Conservation (phyloP, 2,113 vertebrate species). For the Cinclus mexicanus region DNA sequence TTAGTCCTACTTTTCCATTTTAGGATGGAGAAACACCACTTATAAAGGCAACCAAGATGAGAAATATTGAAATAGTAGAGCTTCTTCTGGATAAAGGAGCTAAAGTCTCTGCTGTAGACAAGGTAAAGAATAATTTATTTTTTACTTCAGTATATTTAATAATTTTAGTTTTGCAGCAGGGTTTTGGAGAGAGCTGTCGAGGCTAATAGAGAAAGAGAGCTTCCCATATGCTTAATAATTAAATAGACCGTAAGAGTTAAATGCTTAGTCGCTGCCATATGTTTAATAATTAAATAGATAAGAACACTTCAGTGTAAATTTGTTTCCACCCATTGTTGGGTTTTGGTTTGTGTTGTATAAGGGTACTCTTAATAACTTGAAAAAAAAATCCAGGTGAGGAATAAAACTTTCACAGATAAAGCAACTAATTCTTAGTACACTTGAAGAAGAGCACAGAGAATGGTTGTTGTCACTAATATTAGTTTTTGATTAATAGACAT, state of each 20-base stretch:
- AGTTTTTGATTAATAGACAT: background rate
- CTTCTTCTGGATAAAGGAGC: conserved; percentile 95
- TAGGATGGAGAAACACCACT: conserved; percentile 96
- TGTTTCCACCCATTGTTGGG: background rate
- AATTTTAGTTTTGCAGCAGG: background rate
- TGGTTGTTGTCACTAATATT: background rate
- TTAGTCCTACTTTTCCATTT: background rate
- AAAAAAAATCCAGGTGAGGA: background rate
- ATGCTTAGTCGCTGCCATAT: background rate
- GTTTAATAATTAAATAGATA: background rate
- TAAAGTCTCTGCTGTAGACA: conserved; percentile 93
- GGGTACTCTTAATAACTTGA: background rate
- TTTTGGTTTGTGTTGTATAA: background rate
- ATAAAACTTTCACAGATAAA: background rate
- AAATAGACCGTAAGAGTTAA: background rate
- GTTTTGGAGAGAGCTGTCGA: background rate
- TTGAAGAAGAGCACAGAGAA: background rate
- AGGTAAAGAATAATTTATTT: conserved; percentile 76
- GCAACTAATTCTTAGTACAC: background rate
- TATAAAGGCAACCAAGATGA: conserved; percentile 99
- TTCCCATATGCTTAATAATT: background rate
- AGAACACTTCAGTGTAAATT: background rate
- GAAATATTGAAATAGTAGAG: conserved; percentile 96
- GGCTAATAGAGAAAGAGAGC: background rate
- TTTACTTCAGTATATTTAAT: background rate